Conservation (phyloP, 1,140 invertebrate genomes). For the Lasioglossum baleicum region DNA sequence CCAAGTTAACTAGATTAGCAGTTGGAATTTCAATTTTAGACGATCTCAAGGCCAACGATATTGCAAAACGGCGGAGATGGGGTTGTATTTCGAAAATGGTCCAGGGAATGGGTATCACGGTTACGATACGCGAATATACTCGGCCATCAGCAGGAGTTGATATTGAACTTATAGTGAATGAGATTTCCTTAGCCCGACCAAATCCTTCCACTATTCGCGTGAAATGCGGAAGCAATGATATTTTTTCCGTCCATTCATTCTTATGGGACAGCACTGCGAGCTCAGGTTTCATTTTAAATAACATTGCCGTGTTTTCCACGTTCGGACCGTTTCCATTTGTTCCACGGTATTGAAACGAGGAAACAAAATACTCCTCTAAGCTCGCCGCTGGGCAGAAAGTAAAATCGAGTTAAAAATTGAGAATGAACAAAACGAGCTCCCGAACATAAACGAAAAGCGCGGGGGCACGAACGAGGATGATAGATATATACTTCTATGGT, state of each 20-base stretch:
- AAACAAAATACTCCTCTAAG: background rate
- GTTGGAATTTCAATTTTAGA: background rate
- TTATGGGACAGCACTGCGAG: constrained; percentile 29
- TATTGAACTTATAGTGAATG: constrained; percentile 49
- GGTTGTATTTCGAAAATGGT: constrained; percentile 48
- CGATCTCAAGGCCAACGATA: background rate
- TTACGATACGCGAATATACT: constrained; percentile 60
- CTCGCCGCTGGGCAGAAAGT: background rate
- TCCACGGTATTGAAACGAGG: background rate
- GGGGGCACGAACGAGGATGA: background rate
- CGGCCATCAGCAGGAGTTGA: constrained; percentile 46
- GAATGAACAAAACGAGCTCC: too few relatives aligned
- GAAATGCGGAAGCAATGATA: constrained; percentile 33
- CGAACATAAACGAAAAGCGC: background rate
- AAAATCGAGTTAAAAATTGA: too few relatives aligned
- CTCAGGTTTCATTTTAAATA: constrained; percentile 35
- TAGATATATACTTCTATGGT: too few relatives aligned
- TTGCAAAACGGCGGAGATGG: constrained; percentile 9
- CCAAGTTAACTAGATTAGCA: background rate
- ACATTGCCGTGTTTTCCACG: background rate
- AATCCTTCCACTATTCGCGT: constrained; percentile 39
- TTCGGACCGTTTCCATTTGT: background rate
- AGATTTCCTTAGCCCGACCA: constrained; percentile 51
- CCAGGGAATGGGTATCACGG: constrained; percentile 38
- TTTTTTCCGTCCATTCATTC: constrained; percentile 44